phyloP scores from a whole-genome alignment of 2,113 vertebrate genomes.

The Nibea coibor region DNA sequence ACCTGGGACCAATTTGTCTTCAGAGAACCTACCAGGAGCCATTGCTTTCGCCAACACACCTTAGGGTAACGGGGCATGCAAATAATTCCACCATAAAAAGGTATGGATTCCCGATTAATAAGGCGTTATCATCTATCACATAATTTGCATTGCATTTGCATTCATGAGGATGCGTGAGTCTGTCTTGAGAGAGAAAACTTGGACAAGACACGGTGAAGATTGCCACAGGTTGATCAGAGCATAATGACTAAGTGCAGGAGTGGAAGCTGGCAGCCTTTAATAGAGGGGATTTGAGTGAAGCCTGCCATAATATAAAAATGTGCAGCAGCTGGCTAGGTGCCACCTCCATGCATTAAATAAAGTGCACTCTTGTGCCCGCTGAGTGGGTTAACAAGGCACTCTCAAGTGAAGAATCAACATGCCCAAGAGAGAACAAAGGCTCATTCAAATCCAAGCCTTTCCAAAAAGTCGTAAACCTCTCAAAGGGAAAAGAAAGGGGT shows the following conservation, averaged over 20 bases:
- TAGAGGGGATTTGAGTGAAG: slow-evolving; percentile 63
- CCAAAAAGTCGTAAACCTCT: slow-evolving; percentile 56
- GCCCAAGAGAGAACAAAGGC: slow-evolving; percentile 60
- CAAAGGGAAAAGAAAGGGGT: slow-evolving; percentile 3
- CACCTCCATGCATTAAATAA: slow-evolving; percentile 77
- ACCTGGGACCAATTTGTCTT: slow-evolving; percentile 24
- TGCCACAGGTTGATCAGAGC: slow-evolving; percentile 50
- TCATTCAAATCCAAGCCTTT: slow-evolving; percentile 53
- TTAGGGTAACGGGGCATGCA: slow-evolving; percentile 4
- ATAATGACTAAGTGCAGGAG: slow-evolving; percentile 50
- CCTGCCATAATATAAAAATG: slow-evolving; percentile 58
- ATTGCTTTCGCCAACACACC: slow-evolving; percentile 8
- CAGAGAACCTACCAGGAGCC: not conserved
- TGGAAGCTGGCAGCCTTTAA: slow-evolving; percentile 50
- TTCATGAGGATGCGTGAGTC: slow-evolving; percentile 20
- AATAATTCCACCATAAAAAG: slow-evolving; percentile 18
- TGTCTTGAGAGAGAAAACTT: slow-evolving; percentile 14
- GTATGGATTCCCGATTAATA: slow-evolving; percentile 11
- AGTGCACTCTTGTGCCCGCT: slow-evolving; percentile 71
- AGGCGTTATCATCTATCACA: slow-evolving; percentile 2
- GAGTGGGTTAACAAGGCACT: slow-evolving; percentile 74
- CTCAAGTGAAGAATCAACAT: slow-evolving; percentile 52
- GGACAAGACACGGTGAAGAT: slow-evolving; percentile 8
- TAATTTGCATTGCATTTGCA: slow-evolving; percentile 47
- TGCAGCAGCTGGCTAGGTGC: slow-evolving; percentile 63